Percentiles rank a stretch among this genome's conserved stretches.
Conservation (phyloP, 35 echinoderm and acorn worm genomes). For the Stichopus chloronotus region DNA sequence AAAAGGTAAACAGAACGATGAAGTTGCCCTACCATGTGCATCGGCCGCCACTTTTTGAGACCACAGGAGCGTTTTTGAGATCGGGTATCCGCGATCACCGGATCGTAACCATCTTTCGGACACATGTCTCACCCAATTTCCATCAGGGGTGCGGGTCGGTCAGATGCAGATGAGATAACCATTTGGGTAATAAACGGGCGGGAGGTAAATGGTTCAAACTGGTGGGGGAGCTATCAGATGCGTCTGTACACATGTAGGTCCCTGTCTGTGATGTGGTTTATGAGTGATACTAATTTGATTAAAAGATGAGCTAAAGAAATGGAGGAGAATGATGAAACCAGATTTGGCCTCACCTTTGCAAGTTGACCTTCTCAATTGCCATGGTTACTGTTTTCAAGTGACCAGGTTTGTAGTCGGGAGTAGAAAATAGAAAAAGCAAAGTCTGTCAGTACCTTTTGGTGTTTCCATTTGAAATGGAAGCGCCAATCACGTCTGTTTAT, state of each 20-base stretch:
- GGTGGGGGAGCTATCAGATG: not conserved
- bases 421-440: too few species aligned
- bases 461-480: too few species aligned
- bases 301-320: not conserved
- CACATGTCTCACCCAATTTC: slow-evolving; percentile 18
- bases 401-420: too few species aligned
- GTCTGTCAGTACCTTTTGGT: too few species aligned
- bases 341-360: too few species aligned
- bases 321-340: too few species aligned
- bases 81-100: not conserved
- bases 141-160: not conserved
- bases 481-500: too few species aligned
- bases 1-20: slow-evolving; percentile 28
- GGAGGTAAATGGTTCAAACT: slow-evolving; percentile 5
- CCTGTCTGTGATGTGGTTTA: not conserved
- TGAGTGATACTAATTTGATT: not conserved
- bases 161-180: slow-evolving; percentile 1
- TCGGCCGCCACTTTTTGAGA: not conserved
- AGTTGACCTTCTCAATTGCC: too few species aligned
- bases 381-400: too few species aligned
- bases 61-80: slow-evolving; percentile 3
- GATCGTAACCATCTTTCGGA: slow-evolving; percentile 34
- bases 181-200: slow-evolving; percentile 11
- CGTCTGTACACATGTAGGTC: slow-evolving; percentile 1
- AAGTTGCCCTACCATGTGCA: not conserved